phyloP scores from a whole-genome alignment of 1,140 invertebrate genomes.

The Drosophila guanche region DNA sequence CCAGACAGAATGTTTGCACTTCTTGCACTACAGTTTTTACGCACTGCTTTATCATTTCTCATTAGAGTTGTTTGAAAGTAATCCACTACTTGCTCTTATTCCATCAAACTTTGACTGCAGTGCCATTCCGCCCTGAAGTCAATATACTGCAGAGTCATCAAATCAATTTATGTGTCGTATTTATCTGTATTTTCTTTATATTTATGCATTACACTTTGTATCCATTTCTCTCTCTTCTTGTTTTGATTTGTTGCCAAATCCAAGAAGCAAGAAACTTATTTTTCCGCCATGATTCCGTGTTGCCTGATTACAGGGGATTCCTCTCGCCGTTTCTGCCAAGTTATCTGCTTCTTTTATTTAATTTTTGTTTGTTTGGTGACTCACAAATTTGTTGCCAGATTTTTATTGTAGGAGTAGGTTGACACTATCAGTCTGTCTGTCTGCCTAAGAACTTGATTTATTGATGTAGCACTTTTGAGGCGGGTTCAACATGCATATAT shows the following conservation, averaged over 20 bases:
- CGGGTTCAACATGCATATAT: no score
- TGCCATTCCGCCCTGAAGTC: slow-evolving; percentile 21
- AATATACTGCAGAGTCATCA: slow-evolving; percentile 49
- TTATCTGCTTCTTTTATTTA: slow-evolving; percentile 8
- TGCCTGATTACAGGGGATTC: background rate
- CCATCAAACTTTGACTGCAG: slow-evolving; percentile 28
- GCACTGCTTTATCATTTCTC: background rate
- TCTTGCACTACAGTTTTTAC: background rate
- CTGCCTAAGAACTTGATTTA: slow-evolving; percentile 36
- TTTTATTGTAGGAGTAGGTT: no score
- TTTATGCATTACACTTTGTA: slow-evolving; percentile 14
- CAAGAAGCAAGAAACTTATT: background rate
- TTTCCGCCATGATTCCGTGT: background rate
- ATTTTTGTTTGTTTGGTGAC: slow-evolving; percentile 32
- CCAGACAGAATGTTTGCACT: background rate
- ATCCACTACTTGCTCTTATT: background rate
- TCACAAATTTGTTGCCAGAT: slow-evolving; percentile 22
- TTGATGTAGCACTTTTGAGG: slow-evolving; percentile 9
- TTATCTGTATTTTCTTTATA: slow-evolving; percentile 52
- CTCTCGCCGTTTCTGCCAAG: slow-evolving; percentile 10
- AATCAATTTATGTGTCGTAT: slow-evolving; percentile 64
- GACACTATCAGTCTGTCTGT: background rate
- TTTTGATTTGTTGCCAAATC: slow-evolving; percentile 44
- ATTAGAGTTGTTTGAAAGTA: no score
- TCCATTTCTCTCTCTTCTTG: background rate